Percentiles rank a stretch among this genome's conserved stretches.
phyloP scores from a whole-genome alignment of 2,888 invertebrate species.

The Nomada hirtipes region DNA sequence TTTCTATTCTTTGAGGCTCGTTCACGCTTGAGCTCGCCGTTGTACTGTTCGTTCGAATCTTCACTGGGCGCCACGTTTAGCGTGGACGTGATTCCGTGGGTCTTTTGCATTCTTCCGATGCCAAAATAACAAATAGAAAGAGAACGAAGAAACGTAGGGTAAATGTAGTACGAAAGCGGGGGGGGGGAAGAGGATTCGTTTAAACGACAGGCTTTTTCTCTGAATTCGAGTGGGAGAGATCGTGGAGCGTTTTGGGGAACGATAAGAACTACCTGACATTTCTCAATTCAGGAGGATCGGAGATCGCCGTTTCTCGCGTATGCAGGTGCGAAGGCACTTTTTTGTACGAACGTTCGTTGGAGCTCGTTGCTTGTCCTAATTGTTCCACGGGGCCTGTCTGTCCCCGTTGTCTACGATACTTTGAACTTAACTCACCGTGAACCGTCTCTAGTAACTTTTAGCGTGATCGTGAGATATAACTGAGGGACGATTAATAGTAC shows the following conservation, averaged over 20 bases:
- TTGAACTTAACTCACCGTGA: neutral
- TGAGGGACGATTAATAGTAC: neutral
- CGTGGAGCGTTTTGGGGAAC: too few species aligned
- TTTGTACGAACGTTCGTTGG: conserved; percentile 44
- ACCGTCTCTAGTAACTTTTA: neutral
- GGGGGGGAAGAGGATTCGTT: neutral
- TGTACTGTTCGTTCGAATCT: neutral
- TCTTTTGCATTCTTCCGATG: conserved; percentile 45
- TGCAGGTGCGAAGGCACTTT: conserved; percentile 14
- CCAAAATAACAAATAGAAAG: conserved; percentile 12
- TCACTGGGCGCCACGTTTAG: neutral
- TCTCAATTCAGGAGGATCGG: conserved; percentile 49
- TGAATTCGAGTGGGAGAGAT: neutral
- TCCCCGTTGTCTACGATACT: neutral
- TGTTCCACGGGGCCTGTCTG: neutral
- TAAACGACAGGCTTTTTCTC: neutral
- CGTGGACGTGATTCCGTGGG: neutral
- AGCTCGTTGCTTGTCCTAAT: neutral
- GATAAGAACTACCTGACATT: too few species aligned
- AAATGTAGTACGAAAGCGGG: neutral
- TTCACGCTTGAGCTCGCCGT: conserved; percentile 69
- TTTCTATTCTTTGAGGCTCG: conserved; percentile 73
- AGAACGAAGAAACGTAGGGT: neutral
- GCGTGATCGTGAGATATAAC: neutral
- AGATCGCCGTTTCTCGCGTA: conserved; percentile 34